Conservation (phyloP, 1,140 invertebrate species). For the Anastrepha obliqua region DNA sequence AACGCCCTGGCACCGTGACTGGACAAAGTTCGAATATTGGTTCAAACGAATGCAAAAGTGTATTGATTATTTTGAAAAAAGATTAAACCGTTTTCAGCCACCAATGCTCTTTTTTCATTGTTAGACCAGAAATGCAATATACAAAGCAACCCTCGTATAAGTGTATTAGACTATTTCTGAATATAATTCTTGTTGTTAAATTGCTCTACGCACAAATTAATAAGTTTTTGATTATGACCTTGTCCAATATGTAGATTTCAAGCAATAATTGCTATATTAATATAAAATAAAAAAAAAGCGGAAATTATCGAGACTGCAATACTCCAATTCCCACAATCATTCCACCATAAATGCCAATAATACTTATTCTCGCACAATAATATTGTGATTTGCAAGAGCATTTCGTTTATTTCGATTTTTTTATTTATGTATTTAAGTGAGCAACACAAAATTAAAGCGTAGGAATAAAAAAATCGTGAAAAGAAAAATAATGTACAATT, state of each 20-base stretch:
- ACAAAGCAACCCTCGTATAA: too few species aligned
- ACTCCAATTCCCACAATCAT: slow-evolving; percentile 14
- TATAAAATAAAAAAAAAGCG: background rate
- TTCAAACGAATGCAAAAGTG: too few species aligned
- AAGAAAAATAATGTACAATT: background rate
- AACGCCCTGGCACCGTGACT: too few species aligned
- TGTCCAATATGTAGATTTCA: background rate
- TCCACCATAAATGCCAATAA: background rate
- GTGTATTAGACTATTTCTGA: too few species aligned
- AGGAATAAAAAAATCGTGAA: slow-evolving; percentile 1
- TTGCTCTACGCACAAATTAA: background rate
- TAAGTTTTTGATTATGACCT: background rate
- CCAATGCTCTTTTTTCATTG: too few species aligned
- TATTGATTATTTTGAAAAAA: too few species aligned
- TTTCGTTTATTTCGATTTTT: background rate
- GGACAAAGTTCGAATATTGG: too few species aligned
- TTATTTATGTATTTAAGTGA: background rate
- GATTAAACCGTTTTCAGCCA: too few species aligned
- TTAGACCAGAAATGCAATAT: too few species aligned
- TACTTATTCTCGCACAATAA: background rate
- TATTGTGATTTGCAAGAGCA: background rate
- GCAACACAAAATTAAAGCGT: background rate
- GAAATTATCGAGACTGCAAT: background rate
- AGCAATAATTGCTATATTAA: background rate
- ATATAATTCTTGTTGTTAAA: too few species aligned